phyloP scores from a whole-genome alignment of 2,888 invertebrate species.

The Oscheius sp. region DNA sequence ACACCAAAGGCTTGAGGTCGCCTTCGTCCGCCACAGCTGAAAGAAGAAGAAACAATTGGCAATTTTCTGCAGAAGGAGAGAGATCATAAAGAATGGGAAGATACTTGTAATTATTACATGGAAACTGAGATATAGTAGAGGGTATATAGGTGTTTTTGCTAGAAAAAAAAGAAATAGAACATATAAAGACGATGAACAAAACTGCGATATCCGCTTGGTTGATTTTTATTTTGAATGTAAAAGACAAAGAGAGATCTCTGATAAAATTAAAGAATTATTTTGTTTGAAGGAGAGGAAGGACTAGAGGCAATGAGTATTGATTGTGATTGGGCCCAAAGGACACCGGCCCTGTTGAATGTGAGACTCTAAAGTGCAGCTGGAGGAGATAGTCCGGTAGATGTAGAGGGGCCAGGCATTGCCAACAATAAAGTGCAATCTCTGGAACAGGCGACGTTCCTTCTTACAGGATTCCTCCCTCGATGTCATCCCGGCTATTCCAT shows the following conservation, averaged over 20 bases:
- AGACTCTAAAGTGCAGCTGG: conserved; percentile 23
- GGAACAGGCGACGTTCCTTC: no score
- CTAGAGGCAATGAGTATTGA: conserved; percentile 17
- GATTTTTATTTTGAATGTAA: not conserved
- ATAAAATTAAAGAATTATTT: no score
- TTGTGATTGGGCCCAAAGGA: conserved; percentile 30
- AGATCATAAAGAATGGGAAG: no score
- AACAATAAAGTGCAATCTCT: conserved; percentile 26
- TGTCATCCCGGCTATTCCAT: no score
- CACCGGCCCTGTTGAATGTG: conserved; percentile 23
- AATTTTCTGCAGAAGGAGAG: not conserved
- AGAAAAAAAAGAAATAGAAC: not conserved
- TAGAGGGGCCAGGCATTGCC: conserved; percentile 24
- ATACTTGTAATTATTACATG: no score
- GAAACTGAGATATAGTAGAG: not conserved
- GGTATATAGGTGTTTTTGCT: not conserved
- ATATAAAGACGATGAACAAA: no score
- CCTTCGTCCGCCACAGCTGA: conserved; percentile 6
- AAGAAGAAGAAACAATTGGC: not conserved
- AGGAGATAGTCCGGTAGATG: conserved; percentile 7
- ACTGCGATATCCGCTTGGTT: no score
- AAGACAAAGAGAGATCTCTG: not conserved
- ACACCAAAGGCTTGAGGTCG: conserved; percentile 29
- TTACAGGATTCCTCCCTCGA: no score
- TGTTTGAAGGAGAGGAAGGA: not conserved